Conservation (phyloP, 1,140 invertebrate genomes). For the Acromyrmex heyeri region DNA sequence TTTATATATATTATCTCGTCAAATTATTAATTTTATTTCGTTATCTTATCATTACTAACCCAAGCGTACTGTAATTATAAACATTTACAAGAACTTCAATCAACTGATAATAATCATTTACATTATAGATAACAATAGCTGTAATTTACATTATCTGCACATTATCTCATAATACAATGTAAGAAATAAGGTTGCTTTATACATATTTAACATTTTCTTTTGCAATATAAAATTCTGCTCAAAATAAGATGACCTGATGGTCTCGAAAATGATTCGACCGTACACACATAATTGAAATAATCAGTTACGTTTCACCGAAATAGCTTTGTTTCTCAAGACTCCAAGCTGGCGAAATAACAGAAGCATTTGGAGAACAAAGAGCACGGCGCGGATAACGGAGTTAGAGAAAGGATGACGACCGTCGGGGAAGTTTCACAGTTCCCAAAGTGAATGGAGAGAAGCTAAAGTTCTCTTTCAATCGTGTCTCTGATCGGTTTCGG, state of each 20-base stretch:
- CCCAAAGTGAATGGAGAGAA: slow-evolving; percentile 47
- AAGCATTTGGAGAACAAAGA: slow-evolving; percentile 65
- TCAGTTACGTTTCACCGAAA: slow-evolving; percentile 63
- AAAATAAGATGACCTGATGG: slow-evolving; percentile 12
- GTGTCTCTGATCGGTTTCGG: slow-evolving; percentile 44
- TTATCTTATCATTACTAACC: not conserved
- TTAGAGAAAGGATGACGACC: not conserved
- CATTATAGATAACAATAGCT: not conserved
- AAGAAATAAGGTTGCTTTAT: not conserved
- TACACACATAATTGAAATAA: slow-evolving; percentile 59
- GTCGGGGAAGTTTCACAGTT: slow-evolving; percentile 58
- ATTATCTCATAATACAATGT: not conserved
- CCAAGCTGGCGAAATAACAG: slow-evolving; percentile 23
- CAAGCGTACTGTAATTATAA: not conserved
- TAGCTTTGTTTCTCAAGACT: slow-evolving; percentile 43
- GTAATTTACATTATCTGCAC: not conserved
- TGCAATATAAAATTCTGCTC: slow-evolving; percentile 22
- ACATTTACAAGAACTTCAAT: not conserved
- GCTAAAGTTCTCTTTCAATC: slow-evolving; percentile 56
- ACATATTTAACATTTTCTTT: not conserved
- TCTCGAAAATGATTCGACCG: slow-evolving; percentile 24
- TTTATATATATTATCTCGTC: not conserved
- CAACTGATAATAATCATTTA: not conserved
- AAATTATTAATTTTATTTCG: not conserved
- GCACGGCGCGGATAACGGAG: slow-evolving; percentile 36